A percentile compares a stretch with the other conserved stretches of the same genome.
These are phyloP conservation scores for Neosalanx taihuensis DNA, from an alignment of 2,797 vertebrate genomes.

Conservation along the genomic window DNA sequence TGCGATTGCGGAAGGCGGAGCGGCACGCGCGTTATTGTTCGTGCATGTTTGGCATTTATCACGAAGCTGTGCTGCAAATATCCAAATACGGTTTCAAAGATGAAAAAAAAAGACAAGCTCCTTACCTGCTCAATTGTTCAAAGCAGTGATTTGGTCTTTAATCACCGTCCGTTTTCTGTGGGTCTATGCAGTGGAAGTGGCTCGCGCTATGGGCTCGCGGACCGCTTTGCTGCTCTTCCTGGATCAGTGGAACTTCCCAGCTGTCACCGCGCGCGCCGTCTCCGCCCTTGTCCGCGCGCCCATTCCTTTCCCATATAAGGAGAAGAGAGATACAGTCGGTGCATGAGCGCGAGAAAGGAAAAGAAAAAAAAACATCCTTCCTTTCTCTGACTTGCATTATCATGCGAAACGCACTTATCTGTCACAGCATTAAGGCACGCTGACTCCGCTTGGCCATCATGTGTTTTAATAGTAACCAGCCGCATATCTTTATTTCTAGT, in stretches of 20 bases:
- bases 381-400: neutral
- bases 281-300: conserved; percentile 64
- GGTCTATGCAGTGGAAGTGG: conserved; percentile 14
- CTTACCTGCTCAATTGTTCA: conserved; percentile 62
- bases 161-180: conserved; percentile 30
- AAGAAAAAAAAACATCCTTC: neutral
- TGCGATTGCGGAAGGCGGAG: conserved; percentile 7
- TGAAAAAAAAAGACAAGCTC: no score
- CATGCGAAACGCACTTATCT: neutral
- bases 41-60: neutral
- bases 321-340: conserved; percentile 49
- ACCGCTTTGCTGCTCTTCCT: conserved; percentile 66
- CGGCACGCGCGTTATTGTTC: conserved; percentile 2
- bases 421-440: neutral
- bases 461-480: no score
- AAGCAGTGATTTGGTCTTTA: conserved; percentile 52
- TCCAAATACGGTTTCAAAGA: neutral
- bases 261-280: conserved; percentile 72
- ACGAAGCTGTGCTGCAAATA: neutral
- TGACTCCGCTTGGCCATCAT: no score
- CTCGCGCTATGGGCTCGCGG: conserved; percentile 11
- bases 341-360: conserved; percentile 21
- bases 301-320: conserved; percentile 76
- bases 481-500: no score
- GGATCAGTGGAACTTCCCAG: conserved; percentile 66